Base-by-base conservation (phyloP, 2,888 invertebrate genomes). In the Melitaea athalia region DNA sequence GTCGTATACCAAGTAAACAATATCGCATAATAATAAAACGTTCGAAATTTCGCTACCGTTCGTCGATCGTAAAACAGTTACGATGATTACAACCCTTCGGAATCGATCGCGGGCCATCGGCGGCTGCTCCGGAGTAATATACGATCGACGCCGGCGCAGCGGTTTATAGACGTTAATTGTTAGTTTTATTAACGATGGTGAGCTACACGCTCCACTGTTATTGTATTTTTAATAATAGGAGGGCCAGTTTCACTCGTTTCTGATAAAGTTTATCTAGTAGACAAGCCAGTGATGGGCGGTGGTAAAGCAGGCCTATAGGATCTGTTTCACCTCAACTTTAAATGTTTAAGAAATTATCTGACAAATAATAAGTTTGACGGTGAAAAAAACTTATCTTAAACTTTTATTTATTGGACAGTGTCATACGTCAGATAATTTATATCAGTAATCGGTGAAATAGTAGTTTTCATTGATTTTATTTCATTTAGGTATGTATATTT, bases 111-210 rank as follows among this genome's bases (percentile, higher is more conserved):
- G 38, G 38, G 38, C 52, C 69, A 74, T 74, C 70, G 75, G 71
- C 71, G 67, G 73, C 76, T 74, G 71, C 78, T 80, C 84, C 84
- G 82, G 81, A 84, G 84, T 85, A 87, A 85, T 75, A 75, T 76
- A 77, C 78, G 79, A 75, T 76, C 63, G 66, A 66, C 71, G 62
- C 64, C 64, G 62, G 69, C 89, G 91, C 91, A 91, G 89, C 64
- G 62, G 68, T 90, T 91, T 91, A 91, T 89, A 84, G 89, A 83
- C 82, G 85, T 83, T 91, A 91, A 91, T 91, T 91, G 86, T 88
- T 84, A 85, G 84, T 86, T 87, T 85, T 86, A 86, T 85, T 84
- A 81, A 81, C 79, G 76, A 75, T 71, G 71, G 78, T 68, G 75
- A 81, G 76, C 75, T 78, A 74, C 79, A 50, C 80, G 78, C 75